Conservation (phyloP, 2,888 invertebrate genomes). For the Catocala fraxini region DNA sequence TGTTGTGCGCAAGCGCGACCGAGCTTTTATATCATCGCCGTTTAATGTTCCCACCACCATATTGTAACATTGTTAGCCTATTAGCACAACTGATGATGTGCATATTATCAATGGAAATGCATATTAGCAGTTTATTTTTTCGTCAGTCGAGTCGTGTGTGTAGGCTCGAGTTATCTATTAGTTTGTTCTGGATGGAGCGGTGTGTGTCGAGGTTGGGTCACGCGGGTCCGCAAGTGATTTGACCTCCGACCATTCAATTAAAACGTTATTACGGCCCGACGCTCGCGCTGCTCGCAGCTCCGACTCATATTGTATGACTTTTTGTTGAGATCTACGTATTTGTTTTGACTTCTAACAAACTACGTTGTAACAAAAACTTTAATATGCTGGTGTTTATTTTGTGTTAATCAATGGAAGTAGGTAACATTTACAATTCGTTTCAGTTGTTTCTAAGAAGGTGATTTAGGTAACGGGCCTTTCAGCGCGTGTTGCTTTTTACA, state of each 20-base stretch:
- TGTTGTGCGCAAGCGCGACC: conserved; percentile 66
- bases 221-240: conserved; percentile 82
- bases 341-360: conserved; percentile 20
- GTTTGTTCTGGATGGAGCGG: conserved; percentile 36
- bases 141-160: neutral
- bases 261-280: conserved; percentile 71
- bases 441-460: too few species aligned
- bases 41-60: conserved; percentile 50
- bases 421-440: too few species aligned
- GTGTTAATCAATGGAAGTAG: neutral
- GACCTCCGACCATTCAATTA: conserved; percentile 85
- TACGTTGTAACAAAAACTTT: conserved; percentile 14
- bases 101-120: too few species aligned
- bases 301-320: conserved; percentile 57
- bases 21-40: conserved; percentile 66
- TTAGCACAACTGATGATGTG: too few species aligned
- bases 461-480: too few species aligned
- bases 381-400: neutral
- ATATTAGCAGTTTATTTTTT: neutral
- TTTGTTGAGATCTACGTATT: conserved; percentile 46
- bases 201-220: conserved; percentile 57
- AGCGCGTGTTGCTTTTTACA: too few species aligned
- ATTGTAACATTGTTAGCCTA: conserved; percentile 50
- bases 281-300: conserved; percentile 59
- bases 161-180: conserved; percentile 18